Conservation (phyloP, 2,797 vertebrate genomes). For the Anolis apletophallus region DNA sequence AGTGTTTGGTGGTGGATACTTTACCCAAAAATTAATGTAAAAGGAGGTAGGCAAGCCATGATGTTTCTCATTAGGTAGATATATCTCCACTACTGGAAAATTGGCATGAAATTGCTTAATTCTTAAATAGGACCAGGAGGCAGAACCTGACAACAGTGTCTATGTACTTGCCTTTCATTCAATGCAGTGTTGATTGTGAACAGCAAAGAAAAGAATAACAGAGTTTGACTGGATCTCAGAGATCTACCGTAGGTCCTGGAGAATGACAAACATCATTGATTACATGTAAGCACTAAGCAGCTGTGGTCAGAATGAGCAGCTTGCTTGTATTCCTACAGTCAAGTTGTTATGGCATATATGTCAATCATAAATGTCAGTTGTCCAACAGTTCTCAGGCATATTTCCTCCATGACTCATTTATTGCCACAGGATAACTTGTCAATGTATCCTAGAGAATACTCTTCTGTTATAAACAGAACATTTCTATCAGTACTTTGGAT, state of each 20-base stretch:
- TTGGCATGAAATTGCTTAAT: slow-evolving; percentile 19
- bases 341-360: background rate
- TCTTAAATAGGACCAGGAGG: slow-evolving; percentile 12
- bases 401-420: background rate
- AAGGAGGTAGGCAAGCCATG: background rate
- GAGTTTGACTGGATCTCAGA: background rate
- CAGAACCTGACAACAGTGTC: background rate
- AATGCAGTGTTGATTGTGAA: background rate
- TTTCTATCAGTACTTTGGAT: background rate
- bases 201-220: background rate
- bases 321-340: background rate
- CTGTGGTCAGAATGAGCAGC: background rate
- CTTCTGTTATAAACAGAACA: background rate
- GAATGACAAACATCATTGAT: background rate
- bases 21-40: slow-evolving; percentile 1
- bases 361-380: background rate
- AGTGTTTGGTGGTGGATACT: background rate
- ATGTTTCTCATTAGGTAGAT: slow-evolving; percentile 20
- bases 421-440: background rate
- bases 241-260: background rate
- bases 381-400: background rate
- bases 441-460: background rate
- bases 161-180: background rate
- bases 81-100: slow-evolving; percentile 29
- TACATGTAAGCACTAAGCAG: slow-evolving; percentile 1